These are phyloP conservation scores for Nemoura dubitans DNA, from an alignment of 2,888 invertebrate species.

Conservation along the genomic window DNA sequence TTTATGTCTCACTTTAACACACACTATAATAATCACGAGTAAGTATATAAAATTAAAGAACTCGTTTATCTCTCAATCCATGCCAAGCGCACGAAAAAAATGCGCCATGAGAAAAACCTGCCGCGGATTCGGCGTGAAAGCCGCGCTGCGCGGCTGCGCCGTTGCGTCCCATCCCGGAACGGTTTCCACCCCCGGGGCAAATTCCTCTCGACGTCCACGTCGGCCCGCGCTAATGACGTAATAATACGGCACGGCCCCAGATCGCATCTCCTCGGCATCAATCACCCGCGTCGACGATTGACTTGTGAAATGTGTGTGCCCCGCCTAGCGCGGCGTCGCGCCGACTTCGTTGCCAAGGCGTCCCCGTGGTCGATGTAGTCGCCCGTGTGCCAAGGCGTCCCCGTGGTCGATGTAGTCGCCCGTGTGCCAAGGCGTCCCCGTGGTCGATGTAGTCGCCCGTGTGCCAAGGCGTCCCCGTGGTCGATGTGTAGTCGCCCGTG, in stretches of 20 bases:
- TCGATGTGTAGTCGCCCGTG: too few species aligned
- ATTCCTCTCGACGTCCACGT: not conserved
- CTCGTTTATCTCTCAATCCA: not conserved
- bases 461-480: too few species aligned
- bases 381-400: too few species aligned
- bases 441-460: too few species aligned
- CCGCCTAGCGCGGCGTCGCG: not conserved
- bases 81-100: not conserved
- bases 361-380: too few species aligned
- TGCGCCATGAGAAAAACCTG: not conserved
- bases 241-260: not conserved
- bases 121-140: not conserved
- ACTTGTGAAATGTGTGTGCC: not conserved
- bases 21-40: conserved; percentile 7
- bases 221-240: not conserved
- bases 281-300: not conserved
- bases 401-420: too few species aligned
- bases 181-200: not conserved
- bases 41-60: conserved; percentile 12
- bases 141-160: not conserved
- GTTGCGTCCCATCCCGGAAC: not conserved
- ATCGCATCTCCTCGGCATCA: not conserved
- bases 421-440: too few species aligned
- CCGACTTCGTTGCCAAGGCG: not conserved
- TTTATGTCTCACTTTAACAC: conserved; percentile 12